These are phyloP conservation scores for Lepeophtheirus salmonis DNA, from an alignment of 1,140 invertebrate species.

Conservation along the genomic window DNA sequence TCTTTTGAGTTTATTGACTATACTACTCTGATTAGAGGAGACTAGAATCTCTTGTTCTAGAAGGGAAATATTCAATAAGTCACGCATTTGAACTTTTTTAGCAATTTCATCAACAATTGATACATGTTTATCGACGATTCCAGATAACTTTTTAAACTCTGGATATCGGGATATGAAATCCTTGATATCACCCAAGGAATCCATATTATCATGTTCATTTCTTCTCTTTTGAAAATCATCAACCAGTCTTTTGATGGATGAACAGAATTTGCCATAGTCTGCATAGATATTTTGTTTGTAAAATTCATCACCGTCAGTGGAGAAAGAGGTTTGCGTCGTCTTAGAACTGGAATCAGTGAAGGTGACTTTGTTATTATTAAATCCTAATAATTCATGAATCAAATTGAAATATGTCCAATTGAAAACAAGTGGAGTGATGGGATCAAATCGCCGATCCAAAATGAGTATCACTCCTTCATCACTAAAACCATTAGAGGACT, in stretches of 20 bases:
- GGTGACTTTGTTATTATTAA: slow-evolving; percentile 85
- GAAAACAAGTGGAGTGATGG: slow-evolving; percentile 86
- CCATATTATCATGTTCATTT: slow-evolving; percentile 5
- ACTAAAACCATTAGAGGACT: neutral
- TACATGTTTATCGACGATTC: slow-evolving; percentile 91
- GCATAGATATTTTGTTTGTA: neutral
- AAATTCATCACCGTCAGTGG: slow-evolving; percentile 4
- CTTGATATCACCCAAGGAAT: slow-evolving; percentile 7
- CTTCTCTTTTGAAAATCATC: slow-evolving; percentile 2
- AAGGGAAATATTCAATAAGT: slow-evolving; percentile 80
- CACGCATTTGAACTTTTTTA: slow-evolving; percentile 50
- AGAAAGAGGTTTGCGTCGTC: neutral
- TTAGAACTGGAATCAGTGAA: slow-evolving; percentile 33
- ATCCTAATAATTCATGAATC: slow-evolving; percentile 90
- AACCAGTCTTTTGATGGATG: neutral
- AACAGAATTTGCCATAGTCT: slow-evolving; percentile 5
- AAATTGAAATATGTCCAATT: slow-evolving; percentile 54
- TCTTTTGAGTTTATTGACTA: neutral
- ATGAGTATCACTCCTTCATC: slow-evolving; percentile 46
- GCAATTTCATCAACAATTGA: slow-evolving; percentile 88
- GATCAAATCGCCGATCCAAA: slow-evolving; percentile 75
- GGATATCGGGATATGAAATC: slow-evolving; percentile 21
- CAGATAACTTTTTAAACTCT: slow-evolving; percentile 76
- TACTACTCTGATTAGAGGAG: neutral
- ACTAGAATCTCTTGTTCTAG: slow-evolving; percentile 52